Evolutionary conservation across 2,888 invertebrate species (phyloP).

Genomic region (Lissocephala sabroskyi): DNA sequence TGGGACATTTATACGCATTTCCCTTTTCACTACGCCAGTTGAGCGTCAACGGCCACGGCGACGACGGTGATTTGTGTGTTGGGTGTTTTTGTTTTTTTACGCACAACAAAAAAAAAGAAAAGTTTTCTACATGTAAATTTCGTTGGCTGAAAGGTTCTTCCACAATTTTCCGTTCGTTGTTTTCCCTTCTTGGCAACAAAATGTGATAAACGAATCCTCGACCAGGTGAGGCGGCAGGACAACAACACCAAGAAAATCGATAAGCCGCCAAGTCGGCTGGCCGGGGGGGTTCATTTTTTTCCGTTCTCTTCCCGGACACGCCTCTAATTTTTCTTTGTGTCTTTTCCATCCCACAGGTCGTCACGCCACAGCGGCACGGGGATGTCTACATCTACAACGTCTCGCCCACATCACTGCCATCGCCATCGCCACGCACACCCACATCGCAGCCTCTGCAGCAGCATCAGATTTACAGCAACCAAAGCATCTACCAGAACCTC

Average conservation of each 20-base stretch:
- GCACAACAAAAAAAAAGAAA: too few relatives aligned
- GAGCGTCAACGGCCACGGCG: too few relatives aligned
- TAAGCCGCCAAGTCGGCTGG: background rate
- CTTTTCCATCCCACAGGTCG: slow-evolving; percentile 74
- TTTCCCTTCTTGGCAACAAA: slow-evolving; percentile 33
- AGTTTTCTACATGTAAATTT: too few relatives aligned
- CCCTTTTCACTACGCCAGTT: slow-evolving; percentile 18
- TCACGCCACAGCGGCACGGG: slow-evolving; percentile 81
- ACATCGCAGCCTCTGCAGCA: slow-evolving; percentile 28
- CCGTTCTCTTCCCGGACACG: background rate
- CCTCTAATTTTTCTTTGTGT: background rate
- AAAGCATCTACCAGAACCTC: slow-evolving; percentile 68
- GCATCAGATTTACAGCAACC: slow-evolving; percentile 61
- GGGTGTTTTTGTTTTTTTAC: too few relatives aligned
- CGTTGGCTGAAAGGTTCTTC: too few relatives aligned
- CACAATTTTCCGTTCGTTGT: too few relatives aligned
- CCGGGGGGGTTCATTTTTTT: background rate
- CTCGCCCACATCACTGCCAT: slow-evolving; percentile 64
- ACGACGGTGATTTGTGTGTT: too few relatives aligned
- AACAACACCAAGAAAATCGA: slow-evolving; percentile 31
- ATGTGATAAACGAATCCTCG: slow-evolving; percentile 44
- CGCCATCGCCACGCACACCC: slow-evolving; percentile 21
- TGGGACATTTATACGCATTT: slow-evolving; percentile 19
- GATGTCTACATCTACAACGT: slow-evolving; percentile 83
- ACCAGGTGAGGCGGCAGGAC: too few relatives aligned